Evolutionary conservation across 2,113 vertebrate species (phyloP), one percentile per base, ranked within the genome.

Genomic region (Seriola dumerili): DNA sequence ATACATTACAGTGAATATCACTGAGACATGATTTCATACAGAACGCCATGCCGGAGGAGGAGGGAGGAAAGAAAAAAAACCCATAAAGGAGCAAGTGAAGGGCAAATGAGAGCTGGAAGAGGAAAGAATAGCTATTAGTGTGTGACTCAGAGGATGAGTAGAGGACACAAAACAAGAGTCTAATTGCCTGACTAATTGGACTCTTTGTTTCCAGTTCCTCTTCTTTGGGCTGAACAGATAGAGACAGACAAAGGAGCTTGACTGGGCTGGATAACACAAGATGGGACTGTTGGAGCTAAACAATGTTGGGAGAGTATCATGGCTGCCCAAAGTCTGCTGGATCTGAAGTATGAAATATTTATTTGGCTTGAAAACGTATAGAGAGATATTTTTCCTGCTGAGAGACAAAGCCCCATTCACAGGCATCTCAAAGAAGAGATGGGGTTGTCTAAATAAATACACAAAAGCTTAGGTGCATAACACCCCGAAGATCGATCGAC

Each of bases 111-210:
- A 80, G 89, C 87, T 84, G 82, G 75, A 74, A 82, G 78, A 80
- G 84, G 83, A 73, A 86, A 89, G 80, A 85, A 85, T 42, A 83
- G 89, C 82, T 88, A 87, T 90, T 94, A 91, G 81, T 21, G 64
- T 80, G 83, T 67, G 90, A 87, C 79, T 86, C 77, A 72, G 80
- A 89, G 81, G 84, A 87, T 84, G 90, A 84, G 73, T 58, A 70
- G 80, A 89, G 87, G 85, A 86, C 74, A 86, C 80, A 88, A 80
- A 88, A 92, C 87, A 84, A 74, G 85, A 81, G 88, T 89, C 79
- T 95, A 94, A 95, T 94, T 94, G 93, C 88, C 76, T 87, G 90
- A 88, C 91, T 94, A 94, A 96, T 94, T 95, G 85, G 86, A 86
- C 88, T 77, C 92, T 91, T 88, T 89, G 92, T 92, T 90, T 94